These are phyloP conservation scores for Calliopsis andreniformis DNA, from an alignment of 1,140 invertebrate species.

Conservation along the genomic window DNA sequence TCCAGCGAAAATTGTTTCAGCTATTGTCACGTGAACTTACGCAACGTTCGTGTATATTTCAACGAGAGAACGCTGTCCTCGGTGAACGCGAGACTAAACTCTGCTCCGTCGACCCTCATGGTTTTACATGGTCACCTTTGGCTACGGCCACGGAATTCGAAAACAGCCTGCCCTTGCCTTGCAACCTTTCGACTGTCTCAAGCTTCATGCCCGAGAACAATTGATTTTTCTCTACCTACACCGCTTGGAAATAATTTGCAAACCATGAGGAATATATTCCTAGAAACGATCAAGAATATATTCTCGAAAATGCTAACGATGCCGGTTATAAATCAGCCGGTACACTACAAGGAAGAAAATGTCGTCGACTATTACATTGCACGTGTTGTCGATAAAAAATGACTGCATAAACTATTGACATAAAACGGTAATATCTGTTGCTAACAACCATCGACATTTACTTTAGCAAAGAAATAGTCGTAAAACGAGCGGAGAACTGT, in stretches of 20 bases:
- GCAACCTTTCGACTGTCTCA: not conserved
- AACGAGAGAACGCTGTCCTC: slow-evolving; percentile 33
- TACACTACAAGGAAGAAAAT: too few relatives aligned
- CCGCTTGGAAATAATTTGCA: too few relatives aligned
- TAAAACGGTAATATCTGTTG: too few relatives aligned
- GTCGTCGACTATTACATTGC: too few relatives aligned
- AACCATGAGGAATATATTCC: too few relatives aligned
- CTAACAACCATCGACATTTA: too few relatives aligned
- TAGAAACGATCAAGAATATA: too few relatives aligned
- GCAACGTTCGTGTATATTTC: slow-evolving; percentile 22
- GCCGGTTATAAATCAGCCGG: too few relatives aligned
- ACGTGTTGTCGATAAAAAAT: too few relatives aligned
- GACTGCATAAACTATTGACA: too few relatives aligned
- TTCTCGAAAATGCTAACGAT: too few relatives aligned
- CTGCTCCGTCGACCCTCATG: slow-evolving; percentile 35
- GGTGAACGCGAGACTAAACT: slow-evolving; percentile 24
- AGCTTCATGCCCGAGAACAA: not conserved
- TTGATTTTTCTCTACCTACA: too few relatives aligned
- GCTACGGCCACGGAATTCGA: slow-evolving; percentile 40
- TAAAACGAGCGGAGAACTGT: not conserved
- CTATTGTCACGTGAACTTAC: slow-evolving; percentile 37
- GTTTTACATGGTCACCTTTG: slow-evolving; percentile 43
- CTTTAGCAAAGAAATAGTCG: not conserved
- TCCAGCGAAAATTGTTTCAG: slow-evolving; percentile 18
- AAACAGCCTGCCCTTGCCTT: slow-evolving; percentile 36